A percentile compares a stretch with the other conserved stretches of the same genome.
Evolutionary conservation across 2,888 invertebrate species (phyloP).

Genomic region (Bruchidius siliquastri): DNA sequence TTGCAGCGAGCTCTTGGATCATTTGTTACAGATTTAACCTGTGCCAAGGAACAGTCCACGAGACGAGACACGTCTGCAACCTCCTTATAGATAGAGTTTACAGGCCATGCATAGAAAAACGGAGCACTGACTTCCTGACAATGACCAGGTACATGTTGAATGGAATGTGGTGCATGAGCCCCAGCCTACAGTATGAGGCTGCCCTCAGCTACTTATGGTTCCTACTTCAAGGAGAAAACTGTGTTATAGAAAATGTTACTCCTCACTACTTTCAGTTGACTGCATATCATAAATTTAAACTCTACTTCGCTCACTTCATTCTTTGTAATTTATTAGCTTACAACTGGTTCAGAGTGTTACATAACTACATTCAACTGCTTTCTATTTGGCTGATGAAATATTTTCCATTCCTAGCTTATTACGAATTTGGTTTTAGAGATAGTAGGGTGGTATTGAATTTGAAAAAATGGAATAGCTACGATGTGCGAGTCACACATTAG

Average conservation of each 20-base stretch:
- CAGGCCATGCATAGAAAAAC: conserved; percentile 57
- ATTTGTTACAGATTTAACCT: conserved; percentile 60
- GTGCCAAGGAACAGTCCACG: conserved; percentile 58
- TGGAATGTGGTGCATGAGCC: conserved; percentile 66
- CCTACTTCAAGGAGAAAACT: conserved; percentile 15
- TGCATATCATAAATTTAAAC: neutral
- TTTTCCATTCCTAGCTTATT: conserved; percentile 66
- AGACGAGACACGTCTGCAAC: conserved; percentile 59
- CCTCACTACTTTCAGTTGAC: neutral
- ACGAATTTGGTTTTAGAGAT: conserved; percentile 57
- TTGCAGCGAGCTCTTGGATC: no score
- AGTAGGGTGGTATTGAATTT: conserved; percentile 48
- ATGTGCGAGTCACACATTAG: no score
- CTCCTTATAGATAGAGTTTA: conserved; percentile 57
- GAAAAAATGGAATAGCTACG: neutral
- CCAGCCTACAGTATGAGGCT: conserved; percentile 54
- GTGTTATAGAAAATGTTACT: neutral
- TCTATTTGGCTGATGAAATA: conserved; percentile 60
- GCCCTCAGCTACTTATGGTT: conserved; percentile 49
- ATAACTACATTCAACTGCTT: conserved; percentile 58
- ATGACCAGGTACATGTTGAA: conserved; percentile 62
- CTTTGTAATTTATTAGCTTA: conserved; percentile 25
- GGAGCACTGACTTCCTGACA: conserved; percentile 59
- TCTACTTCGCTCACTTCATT: neutral
- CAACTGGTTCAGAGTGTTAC: conserved; percentile 53